A percentile compares a stretch with the other conserved stretches of the same genome.
These are phyloP conservation scores for Pogonus chalceus DNA, from an alignment of 1,140 invertebrate genomes.

Conservation along the genomic window DNA sequence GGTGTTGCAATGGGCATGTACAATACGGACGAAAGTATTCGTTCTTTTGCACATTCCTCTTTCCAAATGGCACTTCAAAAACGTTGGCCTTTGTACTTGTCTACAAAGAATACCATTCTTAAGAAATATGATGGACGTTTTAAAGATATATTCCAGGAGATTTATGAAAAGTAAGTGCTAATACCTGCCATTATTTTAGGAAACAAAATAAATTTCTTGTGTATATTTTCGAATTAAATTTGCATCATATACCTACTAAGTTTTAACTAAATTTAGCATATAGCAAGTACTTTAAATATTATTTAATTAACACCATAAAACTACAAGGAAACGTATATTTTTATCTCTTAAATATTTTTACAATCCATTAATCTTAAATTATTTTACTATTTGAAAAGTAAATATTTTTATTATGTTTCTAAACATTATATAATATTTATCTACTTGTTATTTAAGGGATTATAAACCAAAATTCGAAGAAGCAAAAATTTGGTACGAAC, in stretches of 20 bases:
- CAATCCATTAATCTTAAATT: background rate
- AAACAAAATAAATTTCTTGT: background rate
- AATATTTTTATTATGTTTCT: background rate
- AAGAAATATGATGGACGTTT: slow-evolving; percentile 87
- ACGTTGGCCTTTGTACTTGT: slow-evolving; percentile 74
- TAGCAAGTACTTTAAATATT: too few species aligned
- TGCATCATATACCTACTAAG: too few species aligned
- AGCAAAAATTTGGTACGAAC: slow-evolving; percentile 80
- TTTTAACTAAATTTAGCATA: too few species aligned
- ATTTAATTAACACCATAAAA: background rate
- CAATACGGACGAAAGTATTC: slow-evolving; percentile 80
- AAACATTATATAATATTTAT: background rate
- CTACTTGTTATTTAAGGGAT: slow-evolving; percentile 40
- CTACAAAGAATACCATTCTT: slow-evolving; percentile 87
- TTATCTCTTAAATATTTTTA: background rate
- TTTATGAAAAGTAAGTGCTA: slow-evolving; percentile 63
- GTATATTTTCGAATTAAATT: too few species aligned
- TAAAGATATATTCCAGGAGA: slow-evolving; percentile 87
- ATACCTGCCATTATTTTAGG: background rate
- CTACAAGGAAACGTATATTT: background rate
- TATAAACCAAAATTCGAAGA: slow-evolving; percentile 71
- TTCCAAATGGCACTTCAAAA: slow-evolving; percentile 76
- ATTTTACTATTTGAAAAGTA: background rate
- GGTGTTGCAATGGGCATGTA: slow-evolving; percentile 82
- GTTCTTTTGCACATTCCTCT: slow-evolving; percentile 73